These are phyloP conservation scores for Lagopus leucura DNA, from an alignment of 2,113 vertebrate genomes.

Conservation along the genomic window DNA sequence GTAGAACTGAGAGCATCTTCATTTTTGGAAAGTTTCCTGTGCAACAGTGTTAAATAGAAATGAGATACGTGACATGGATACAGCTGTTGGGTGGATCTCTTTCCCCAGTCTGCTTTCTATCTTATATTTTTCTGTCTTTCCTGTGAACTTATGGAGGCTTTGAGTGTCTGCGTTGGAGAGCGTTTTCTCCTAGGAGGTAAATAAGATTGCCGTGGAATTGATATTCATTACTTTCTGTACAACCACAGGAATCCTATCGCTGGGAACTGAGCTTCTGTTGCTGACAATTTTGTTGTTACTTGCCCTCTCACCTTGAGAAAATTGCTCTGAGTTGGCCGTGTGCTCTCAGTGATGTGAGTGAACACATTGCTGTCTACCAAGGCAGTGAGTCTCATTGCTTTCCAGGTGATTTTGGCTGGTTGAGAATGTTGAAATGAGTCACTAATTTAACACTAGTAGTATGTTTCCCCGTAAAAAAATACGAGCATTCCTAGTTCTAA, in stretches of 20 bases:
- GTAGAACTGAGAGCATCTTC: conserved; percentile 38
- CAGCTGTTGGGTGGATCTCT: not conserved
- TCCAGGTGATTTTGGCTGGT: not conserved
- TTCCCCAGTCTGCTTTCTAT: not conserved
- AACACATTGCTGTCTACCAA: not conserved
- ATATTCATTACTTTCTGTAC: conserved; percentile 43
- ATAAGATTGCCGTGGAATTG: conserved; percentile 8
- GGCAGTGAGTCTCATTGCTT: not conserved
- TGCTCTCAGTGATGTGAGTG: not conserved
- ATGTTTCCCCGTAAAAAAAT: not conserved
- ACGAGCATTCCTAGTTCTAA: not conserved
- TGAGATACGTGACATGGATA: not conserved
- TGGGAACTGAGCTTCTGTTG: conserved; percentile 14
- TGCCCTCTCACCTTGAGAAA: conserved; percentile 57
- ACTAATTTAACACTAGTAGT: not conserved
- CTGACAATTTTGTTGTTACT: conserved; percentile 40
- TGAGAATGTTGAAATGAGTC: not conserved
- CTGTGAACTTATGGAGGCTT: not conserved
- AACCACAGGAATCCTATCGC: not conserved
- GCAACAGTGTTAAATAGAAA: conserved; percentile 8
- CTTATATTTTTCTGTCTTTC: not conserved
- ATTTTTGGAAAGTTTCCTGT: not conserved
- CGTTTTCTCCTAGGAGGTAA: conserved; percentile 42
- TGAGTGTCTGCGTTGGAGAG: not conserved
- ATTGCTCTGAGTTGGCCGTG: not conserved